These are phyloP conservation scores for Mandrillus leucophaeus DNA, from an alignment of 2,113 vertebrate species.

Conservation along the genomic window DNA sequence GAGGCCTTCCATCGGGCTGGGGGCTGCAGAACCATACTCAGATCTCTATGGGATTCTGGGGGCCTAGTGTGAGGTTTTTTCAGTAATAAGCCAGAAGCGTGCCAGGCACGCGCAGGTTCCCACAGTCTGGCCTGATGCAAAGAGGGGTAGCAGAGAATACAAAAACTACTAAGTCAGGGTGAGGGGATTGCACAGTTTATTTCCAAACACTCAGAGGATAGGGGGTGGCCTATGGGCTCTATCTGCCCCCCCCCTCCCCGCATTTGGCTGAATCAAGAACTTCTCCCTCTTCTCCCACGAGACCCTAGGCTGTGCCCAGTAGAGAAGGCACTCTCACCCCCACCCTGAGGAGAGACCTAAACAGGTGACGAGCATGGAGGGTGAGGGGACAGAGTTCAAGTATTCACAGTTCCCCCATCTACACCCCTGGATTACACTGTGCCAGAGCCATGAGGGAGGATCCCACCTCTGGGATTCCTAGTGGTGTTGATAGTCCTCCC, in stretches of 20 bases:
- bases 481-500: neutral
- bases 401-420: slow-evolving; percentile 51
- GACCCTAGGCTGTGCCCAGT: neutral
- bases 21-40: neutral
- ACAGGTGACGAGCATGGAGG: neutral
- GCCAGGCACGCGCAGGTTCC: neutral
- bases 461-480: neutral
- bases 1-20: neutral
- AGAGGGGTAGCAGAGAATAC: neutral
- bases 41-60: neutral
- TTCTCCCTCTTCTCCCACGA: neutral
- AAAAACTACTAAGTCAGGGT: neutral
- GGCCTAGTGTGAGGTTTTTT: neutral
- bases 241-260: neutral
- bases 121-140: neutral
- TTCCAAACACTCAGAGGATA: slow-evolving; percentile 39
- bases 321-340: neutral
- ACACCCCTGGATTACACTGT: slow-evolving; percentile 18
- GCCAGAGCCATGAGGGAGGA: neutral
- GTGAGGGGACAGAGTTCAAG: slow-evolving; percentile 48
- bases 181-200: slow-evolving; percentile 70
- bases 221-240: neutral
- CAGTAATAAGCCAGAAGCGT: neutral
- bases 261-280: slow-evolving; percentile 52
- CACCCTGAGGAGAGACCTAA: neutral